Conservation (phyloP, 2,113 vertebrate genomes). For the Micronisus gabar region DNA sequence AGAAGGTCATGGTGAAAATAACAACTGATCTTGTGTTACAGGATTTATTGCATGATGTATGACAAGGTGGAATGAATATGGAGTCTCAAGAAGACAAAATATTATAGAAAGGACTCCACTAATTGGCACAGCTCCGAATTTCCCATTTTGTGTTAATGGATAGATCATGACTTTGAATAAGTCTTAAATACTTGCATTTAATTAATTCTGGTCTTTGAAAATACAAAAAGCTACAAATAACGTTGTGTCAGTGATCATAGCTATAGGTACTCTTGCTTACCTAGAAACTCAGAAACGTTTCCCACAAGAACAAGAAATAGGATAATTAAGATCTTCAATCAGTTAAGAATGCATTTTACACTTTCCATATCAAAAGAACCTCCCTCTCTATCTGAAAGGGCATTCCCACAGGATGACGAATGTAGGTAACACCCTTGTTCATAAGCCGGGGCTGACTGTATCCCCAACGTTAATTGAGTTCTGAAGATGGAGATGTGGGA, state of each 20-base stretch:
- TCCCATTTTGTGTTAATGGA: neutral
- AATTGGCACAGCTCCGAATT: neutral
- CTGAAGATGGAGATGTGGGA: neutral
- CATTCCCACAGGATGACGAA: neutral
- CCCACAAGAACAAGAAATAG: neutral
- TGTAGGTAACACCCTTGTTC: neutral
- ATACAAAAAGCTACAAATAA: neutral
- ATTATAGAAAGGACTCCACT: neutral
- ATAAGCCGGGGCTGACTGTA: fast-evolving
- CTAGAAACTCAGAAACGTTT: neutral
- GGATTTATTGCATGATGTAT: neutral
- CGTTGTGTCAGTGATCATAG: neutral
- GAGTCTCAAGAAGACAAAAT: neutral
- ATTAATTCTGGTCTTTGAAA: neutral
- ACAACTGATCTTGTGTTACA: neutral
- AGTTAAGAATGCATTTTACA: neutral
- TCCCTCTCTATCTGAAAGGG: neutral
- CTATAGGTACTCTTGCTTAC: neutral
- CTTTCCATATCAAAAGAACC: neutral
- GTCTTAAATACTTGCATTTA: neutral
- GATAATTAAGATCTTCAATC: neutral
- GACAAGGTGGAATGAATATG: neutral
- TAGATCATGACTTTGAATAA: neutral
- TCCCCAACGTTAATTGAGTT: neutral
- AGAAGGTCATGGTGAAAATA: neutral